A percentile compares a stretch with the other conserved stretches of the same genome.
These are phyloP conservation scores for Dryoscopus gambensis DNA, from an alignment of 2,113 vertebrate genomes.

Conservation along the genomic window DNA sequence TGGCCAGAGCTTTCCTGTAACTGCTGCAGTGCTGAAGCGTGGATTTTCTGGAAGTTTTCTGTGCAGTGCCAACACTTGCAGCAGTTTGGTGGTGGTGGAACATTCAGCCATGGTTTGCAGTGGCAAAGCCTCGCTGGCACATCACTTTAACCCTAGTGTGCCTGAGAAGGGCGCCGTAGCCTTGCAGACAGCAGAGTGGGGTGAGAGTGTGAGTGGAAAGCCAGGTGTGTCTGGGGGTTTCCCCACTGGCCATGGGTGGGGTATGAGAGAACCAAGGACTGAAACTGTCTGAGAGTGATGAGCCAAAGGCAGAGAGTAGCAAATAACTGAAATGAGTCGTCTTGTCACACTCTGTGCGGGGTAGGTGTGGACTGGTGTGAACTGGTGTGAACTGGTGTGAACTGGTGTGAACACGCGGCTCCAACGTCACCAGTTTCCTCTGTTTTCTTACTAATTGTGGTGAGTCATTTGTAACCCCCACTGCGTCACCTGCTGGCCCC, in stretches of 20 bases:
- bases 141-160: background rate
- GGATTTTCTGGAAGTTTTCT: background rate
- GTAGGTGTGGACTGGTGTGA: background rate
- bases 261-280: rapidly evolving
- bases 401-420: background rate
- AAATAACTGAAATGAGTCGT: background rate
- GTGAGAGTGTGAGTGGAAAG: background rate
- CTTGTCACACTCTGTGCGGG: background rate
- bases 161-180: rapidly evolving
- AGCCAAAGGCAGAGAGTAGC: background rate
- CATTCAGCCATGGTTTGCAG: rapidly evolving
- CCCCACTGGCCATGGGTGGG: background rate
- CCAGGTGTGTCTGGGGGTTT: background rate
- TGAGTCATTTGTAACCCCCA: background rate
- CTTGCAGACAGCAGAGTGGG: rapidly evolving
- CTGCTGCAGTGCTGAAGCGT: background rate
- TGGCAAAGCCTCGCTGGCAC: background rate
- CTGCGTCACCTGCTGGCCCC: background rate
- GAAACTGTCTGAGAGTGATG: background rate
- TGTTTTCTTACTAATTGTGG: background rate
- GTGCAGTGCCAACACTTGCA: rapidly evolving
- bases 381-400: background rate
- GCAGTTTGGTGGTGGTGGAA: background rate
- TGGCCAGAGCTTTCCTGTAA: background rate
- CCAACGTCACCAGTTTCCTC: background rate